Evolutionary conservation across 2,113 vertebrate genomes (phyloP).

Genomic region (Amphiprion percula): DNA sequence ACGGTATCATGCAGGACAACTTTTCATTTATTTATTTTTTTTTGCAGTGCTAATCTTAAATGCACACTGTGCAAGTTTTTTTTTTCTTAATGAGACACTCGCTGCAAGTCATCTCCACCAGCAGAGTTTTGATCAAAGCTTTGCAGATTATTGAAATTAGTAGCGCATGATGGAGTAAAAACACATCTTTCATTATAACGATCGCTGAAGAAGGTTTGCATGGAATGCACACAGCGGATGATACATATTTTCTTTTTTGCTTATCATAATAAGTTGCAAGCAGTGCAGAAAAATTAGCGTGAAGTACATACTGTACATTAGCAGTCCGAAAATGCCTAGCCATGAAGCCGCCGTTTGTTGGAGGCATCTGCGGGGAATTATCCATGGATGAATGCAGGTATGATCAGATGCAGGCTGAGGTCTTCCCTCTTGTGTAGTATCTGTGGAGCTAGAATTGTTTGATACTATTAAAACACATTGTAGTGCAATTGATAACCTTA

Average conservation of each 20-base stretch:
- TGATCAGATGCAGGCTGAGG: constrained; percentile 5
- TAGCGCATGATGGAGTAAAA: constrained; percentile 25
- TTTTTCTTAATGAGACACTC: constrained; percentile 55
- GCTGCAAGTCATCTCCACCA: constrained; percentile 32
- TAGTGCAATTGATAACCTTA: neutral
- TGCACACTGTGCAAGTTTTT: constrained; percentile 29
- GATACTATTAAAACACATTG: constrained; percentile 14
- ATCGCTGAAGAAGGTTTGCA: constrained; percentile 17
- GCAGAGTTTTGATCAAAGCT: constrained; percentile 59
- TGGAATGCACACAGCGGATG: constrained; percentile 12
- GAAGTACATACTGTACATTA: constrained; percentile 16
- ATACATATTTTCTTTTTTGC: constrained; percentile 8
- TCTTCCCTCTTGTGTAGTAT: constrained; percentile 5
- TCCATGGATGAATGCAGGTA: neutral
- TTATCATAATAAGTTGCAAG: constrained; percentile 9
- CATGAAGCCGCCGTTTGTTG: neutral
- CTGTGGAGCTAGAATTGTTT: constrained; percentile 41
- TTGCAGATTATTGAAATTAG: constrained; percentile 49
- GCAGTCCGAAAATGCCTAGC: constrained; percentile 13
- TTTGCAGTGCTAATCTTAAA: constrained; percentile 41
- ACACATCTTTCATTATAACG: constrained; percentile 38
- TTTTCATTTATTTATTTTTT: constrained; percentile 26
- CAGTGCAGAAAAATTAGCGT: neutral
- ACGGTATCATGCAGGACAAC: constrained; percentile 30
- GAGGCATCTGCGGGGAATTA: constrained; percentile 14